Conservation (phyloP, 1,140 invertebrate species). For the Scaptomyza pallida region DNA sequence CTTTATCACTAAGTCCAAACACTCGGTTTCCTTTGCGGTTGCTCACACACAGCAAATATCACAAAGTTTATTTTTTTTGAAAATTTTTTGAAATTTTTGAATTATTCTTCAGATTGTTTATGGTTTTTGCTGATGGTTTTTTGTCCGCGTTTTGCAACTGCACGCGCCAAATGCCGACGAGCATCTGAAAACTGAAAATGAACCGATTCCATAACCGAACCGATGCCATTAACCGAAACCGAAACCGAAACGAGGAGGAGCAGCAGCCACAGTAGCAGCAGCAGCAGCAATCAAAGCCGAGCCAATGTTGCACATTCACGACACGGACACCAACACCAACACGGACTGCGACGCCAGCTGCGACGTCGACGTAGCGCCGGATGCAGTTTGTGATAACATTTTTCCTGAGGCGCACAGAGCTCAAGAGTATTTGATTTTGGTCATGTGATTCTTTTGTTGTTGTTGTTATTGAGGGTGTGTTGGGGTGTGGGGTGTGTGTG, state of each 20-base stretch:
- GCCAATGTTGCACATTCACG: background rate
- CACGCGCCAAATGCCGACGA: conserved; percentile 77
- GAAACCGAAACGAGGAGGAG: conserved; percentile 11
- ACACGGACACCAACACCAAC: background rate
- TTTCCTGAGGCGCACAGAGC: conserved; percentile 54
- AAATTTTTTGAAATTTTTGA: conserved; percentile 8
- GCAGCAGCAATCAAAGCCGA: conserved; percentile 11
- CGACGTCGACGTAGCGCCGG: conserved; percentile 42
- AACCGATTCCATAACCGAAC: conserved; percentile 5
- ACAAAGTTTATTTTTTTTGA: background rate
- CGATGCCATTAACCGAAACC: conserved; percentile 6
- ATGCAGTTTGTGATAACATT: conserved; percentile 81
- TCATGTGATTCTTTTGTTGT: conserved; percentile 9
- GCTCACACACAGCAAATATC: background rate
- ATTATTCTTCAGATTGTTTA: no score
- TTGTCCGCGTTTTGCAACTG: conserved; percentile 54
- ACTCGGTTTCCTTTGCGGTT: background rate
- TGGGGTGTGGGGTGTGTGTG: background rate
- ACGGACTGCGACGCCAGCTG: background rate
- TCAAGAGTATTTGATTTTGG: conserved; percentile 62
- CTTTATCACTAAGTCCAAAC: background rate
- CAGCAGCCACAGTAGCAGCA: conserved; percentile 2
- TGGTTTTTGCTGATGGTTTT: background rate
- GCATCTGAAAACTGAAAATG: conserved; percentile 69
- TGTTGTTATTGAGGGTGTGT: background rate